Evolutionary conservation across 2,888 invertebrate species (phyloP), one percentile per base, ranked within the genome.

Genomic region (Caenorhabditis afra): DNA sequence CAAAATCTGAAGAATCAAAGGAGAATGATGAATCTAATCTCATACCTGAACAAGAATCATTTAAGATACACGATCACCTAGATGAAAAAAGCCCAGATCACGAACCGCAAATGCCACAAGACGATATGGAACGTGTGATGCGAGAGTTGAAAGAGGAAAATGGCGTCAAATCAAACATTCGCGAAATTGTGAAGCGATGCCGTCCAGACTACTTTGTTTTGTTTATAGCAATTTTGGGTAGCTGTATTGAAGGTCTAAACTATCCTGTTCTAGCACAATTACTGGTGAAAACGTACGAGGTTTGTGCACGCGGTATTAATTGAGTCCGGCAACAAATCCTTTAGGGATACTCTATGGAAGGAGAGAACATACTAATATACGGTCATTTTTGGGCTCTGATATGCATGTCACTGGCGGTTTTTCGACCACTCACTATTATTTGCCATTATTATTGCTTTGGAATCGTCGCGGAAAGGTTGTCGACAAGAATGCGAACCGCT

Each of bases 321-420:
- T 29, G 29, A 41, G 3, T 14, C 2, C 11, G 11, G 3, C 37
- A 37, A 8, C 37, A 11, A 5, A 14, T 7, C 44, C 52, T 68
- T 12, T 29, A 68, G 59, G 78, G 57, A 23, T 73, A 55, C 20
- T 62, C 71, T 5, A 78, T 59, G 67, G 14, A 52, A 14, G 67
- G 78, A 47, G 91, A 91, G 4, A 90, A 90, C 37, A 75, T 85
- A 59, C 77, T 91, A 7, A 70, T 83, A 10, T 79, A 90, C 49
- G 90, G 91, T 47, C 87, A 91, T 5, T 87, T 91, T 65, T 92
- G 92, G 92, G 90, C 92, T 41, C 85, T 91, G 82, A 81, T 81
- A 58, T 88, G 85, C 68, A 64, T 87, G 37, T 61, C 79, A 1
- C 87, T 93, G 11, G 92, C 91, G 5, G 83, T 88, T 1, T 82